Conservation (phyloP, 2,113 vertebrate species). For the Tragelaphus imberbis region DNA sequence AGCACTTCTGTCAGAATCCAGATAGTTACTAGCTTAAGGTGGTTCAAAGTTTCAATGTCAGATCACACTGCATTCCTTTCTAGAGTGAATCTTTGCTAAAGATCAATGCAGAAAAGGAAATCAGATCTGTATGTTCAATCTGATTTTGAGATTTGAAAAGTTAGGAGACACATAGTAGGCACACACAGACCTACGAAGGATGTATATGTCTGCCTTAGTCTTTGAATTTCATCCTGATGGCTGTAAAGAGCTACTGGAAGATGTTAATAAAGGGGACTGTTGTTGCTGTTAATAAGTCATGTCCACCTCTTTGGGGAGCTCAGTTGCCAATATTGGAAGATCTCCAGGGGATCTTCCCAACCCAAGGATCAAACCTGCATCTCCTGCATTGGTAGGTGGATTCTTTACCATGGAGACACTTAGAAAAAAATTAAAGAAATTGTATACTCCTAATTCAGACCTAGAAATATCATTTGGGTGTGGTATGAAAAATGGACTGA, state of each 20-base stretch:
- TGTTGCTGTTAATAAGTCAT: neutral
- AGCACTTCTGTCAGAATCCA: neutral
- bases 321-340: no score
- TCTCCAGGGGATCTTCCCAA: neutral
- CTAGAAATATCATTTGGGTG: neutral
- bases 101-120: neutral
- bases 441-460: neutral
- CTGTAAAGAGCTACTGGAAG: neutral
- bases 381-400: neutral
- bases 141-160: neutral
- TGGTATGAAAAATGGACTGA: neutral
- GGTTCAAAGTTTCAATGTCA: neutral
- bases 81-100: neutral
- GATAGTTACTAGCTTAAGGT: neutral
- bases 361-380: neutral
- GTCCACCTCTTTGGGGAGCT: neutral
- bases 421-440: neutral
- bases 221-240: neutral
- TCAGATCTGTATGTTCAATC: neutral
- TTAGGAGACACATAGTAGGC: accelerated
- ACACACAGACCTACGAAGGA: neutral
- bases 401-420: neutral
- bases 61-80: neutral
- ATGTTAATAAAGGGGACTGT: neutral
- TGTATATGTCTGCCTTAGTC: neutral